These are phyloP conservation scores for Microcebus ravelobensis DNA, from an alignment of 2,113 vertebrate species.

Conservation along the genomic window DNA sequence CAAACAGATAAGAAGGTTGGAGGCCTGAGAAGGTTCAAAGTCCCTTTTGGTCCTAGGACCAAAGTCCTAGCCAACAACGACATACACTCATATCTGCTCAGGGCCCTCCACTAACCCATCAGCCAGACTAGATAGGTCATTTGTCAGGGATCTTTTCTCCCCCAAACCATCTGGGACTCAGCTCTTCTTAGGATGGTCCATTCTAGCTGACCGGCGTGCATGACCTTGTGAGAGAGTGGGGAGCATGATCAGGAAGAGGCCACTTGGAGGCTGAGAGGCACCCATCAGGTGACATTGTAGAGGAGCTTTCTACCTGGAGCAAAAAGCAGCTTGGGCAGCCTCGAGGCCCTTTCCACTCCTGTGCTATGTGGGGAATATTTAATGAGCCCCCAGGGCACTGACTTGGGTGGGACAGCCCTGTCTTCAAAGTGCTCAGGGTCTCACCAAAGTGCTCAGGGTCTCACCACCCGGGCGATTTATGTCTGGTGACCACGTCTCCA, in stretches of 20 bases:
- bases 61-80: not conserved
- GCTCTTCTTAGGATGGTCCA: not conserved
- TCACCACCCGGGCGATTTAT: not conserved
- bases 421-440: not conserved
- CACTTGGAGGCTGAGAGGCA: not conserved
- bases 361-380: not conserved
- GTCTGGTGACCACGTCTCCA: not conserved
- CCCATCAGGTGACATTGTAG: not conserved
- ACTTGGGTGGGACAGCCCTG: no score
- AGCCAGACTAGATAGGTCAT: no score
- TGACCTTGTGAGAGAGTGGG: not conserved
- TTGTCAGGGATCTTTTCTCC: not conserved
- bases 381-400: not conserved
- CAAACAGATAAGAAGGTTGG: not conserved
- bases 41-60: not conserved
- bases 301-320: not conserved
- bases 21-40: not conserved
- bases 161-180: not conserved
- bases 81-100: accelerated
- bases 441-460: not conserved
- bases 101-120: accelerated
- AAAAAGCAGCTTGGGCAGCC: not conserved
- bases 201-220: not conserved
- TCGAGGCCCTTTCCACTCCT: not conserved
- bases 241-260: not conserved